Base-by-base conservation (phyloP, 2,797 vertebrate species). In the Phalloptychus januarius region DNA sequence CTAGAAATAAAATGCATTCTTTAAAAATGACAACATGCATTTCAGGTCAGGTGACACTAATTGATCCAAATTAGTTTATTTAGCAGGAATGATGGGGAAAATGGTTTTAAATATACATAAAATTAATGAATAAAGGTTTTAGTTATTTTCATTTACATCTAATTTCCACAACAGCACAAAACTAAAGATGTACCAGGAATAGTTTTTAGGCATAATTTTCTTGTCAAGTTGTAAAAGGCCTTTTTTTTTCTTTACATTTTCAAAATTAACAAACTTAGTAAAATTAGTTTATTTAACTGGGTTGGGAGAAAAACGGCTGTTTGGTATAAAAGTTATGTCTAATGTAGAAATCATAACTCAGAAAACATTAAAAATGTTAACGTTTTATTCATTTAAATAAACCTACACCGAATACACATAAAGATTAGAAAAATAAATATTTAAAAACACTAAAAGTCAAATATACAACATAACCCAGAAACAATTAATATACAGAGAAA, bases 381-480 rank as follows among this genome's bases (percentile, higher is more conserved):
- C 28, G 65, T 80, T 92, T 94, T 93, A 94, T 93, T 93, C 67
- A 86, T 89, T 94, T 73, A 92, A 93, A 94, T 91, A 90, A 92
- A 90, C 78, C 86, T 92, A 93, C 92, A 92, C 84, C 86, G 90
- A 92, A 93, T 94, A 90, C 92, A 94, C 89, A 92, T 76, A 85
- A 86, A 92, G 80, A 88, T 92, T 93, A 93, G 75, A 94, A 95
- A 95, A 95, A 94, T 91, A 85, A 88, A 93, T 91, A 92, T 92
- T 89, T 86, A 71, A 81, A 83, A 80, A 83, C 86, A 92, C 86
- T 84, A 84, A 79, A 84, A 79, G 82, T 87, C 75, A 81, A 79
- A 78, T 86, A 38, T 80, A 81, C 82, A 80, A 86, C 80, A 82
- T 77, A 33, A 74, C 79, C 81, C 54, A 76, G 78, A 80, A 78